Conservation (phyloP, 2,113 vertebrate species). For the Tychaedon coryphoeus region DNA sequence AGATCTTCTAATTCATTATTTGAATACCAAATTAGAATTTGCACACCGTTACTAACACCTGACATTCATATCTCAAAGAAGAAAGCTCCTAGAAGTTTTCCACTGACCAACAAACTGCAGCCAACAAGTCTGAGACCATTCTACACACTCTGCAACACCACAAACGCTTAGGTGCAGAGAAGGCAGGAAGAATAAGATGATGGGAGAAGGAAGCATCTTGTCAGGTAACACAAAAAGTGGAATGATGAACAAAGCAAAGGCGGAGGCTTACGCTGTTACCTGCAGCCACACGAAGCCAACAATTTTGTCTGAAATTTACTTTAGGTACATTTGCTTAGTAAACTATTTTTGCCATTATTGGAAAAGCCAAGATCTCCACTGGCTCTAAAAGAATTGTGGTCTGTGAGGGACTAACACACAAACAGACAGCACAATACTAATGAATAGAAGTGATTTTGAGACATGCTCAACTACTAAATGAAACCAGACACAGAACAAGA, state of each 20-base stretch:
- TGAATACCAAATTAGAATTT: neutral
- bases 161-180: neutral
- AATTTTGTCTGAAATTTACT: neutral
- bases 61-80: neutral
- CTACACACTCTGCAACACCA: neutral
- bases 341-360: neutral
- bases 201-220: neutral
- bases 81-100: neutral
- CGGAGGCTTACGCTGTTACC: neutral
- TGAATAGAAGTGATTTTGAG: neutral
- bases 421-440: constrained; percentile 3
- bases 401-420: constrained; percentile 1
- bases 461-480: neutral
- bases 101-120: neutral
- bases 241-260: neutral
- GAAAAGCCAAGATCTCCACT: neutral
- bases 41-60: neutral
- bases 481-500: constrained; percentile 34
- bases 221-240: neutral
- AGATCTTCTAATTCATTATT: neutral
- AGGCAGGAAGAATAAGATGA: neutral
- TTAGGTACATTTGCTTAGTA: neutral
- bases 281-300: neutral
- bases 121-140: neutral
- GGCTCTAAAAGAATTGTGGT: constrained; percentile 1